A percentile compares a stretch with the other conserved stretches of the same genome.
These are phyloP conservation scores for Radopholus similis DNA, from an alignment of 1,140 invertebrate species.

Conservation along the genomic window DNA sequence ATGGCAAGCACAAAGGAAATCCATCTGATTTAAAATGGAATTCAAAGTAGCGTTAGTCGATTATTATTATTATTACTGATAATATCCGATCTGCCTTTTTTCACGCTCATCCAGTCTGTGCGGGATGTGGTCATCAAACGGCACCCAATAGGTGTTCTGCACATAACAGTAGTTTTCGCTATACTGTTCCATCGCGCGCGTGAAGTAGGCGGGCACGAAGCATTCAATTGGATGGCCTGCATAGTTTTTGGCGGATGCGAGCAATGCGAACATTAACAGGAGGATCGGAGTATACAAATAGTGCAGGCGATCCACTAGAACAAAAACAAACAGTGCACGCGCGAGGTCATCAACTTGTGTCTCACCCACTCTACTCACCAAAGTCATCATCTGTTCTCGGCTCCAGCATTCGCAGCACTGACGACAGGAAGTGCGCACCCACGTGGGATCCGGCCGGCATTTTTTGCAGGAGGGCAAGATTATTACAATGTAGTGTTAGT, in stretches of 20 bases:
- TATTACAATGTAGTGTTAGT: neutral
- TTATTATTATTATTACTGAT: too few species aligned
- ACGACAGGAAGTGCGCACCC: conserved; percentile 58
- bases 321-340: conserved; percentile 33
- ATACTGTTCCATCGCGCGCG: conserved; percentile 63
- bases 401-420: conserved; percentile 53
- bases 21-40: too few species aligned
- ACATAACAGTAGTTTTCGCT: conserved; percentile 52
- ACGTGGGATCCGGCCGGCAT: conserved; percentile 57
- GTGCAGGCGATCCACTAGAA: conserved; percentile 62
- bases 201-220: conserved; percentile 63
- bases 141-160: conserved; percentile 62
- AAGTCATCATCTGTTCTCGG: conserved; percentile 64
- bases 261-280: conserved; percentile 64
- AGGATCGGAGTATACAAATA: conserved; percentile 65
- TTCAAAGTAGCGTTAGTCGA: too few species aligned
- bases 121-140: conserved; percentile 59
- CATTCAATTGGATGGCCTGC: conserved; percentile 64
- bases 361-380: conserved; percentile 1
- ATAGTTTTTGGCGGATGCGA: conserved; percentile 65
- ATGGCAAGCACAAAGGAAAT: conserved; percentile 64
- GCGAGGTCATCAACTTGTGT: too few species aligned
- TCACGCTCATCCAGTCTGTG: conserved; percentile 58
- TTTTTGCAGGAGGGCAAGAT: neutral
- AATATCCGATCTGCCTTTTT: conserved; percentile 58